These are phyloP conservation scores for Ectobius pallidus DNA, from an alignment of 2,888 invertebrate species.

Conservation along the genomic window DNA sequence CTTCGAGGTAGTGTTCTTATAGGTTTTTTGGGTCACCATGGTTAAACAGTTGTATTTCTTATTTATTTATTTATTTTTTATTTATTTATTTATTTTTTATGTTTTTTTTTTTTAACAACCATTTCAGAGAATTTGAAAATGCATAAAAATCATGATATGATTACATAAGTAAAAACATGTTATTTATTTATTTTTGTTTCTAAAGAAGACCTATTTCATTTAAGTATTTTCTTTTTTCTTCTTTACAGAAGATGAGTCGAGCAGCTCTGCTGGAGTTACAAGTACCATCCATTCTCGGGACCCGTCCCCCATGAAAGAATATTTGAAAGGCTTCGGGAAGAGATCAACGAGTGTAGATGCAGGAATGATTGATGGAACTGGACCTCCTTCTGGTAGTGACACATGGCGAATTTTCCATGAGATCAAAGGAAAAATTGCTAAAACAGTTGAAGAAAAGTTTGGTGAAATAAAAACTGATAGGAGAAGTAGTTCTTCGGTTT, in stretches of 20 bases:
- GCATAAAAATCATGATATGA: no score
- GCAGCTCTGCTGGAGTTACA: constrained; percentile 10
- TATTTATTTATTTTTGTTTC: no score
- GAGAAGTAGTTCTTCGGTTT: constrained; percentile 45
- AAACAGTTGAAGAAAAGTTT: constrained; percentile 78
- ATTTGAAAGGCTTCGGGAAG: constrained; percentile 59
- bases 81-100: no score
- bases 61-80: no score
- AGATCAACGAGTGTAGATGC: constrained; percentile 60
- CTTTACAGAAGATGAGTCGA: constrained; percentile 27
- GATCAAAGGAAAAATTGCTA: constrained; percentile 75
- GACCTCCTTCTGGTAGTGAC: constrained; percentile 54
- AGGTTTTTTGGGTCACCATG: no score
- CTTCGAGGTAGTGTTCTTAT: no score
- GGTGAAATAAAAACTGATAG: constrained; percentile 70
- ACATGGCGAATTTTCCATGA: constrained; percentile 76
- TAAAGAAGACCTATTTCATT: no score
- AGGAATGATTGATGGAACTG: constrained; percentile 57
- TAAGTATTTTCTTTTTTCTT: background rate
- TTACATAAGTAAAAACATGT: no score
- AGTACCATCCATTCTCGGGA: constrained; percentile 44
- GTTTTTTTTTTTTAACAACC: no score
- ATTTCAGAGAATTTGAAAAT: no score
- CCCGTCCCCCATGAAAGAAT: constrained; percentile 48
- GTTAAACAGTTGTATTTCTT: no score